Percentiles rank a stretch among this genome's conserved stretches.
phyloP scores from a whole-genome alignment of 2,113 vertebrate species.

The Triplophysa tibetana region DNA sequence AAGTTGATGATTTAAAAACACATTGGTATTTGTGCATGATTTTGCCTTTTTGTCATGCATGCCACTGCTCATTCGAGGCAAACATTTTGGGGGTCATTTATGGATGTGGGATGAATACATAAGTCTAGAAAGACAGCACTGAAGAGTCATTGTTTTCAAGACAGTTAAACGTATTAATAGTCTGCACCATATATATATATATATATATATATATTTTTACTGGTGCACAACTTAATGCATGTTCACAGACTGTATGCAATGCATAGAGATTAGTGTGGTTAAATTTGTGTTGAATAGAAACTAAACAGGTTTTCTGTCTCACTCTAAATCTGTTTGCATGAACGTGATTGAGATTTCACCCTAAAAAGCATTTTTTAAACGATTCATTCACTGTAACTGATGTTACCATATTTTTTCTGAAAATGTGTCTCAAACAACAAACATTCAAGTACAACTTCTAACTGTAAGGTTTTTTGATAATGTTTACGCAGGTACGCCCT shows the following conservation, averaged over 20 bases:
- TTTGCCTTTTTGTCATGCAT: conserved; percentile 18
- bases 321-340: neutral
- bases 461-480: conserved; percentile 31
- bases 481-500: conserved; percentile 84
- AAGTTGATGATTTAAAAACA: conserved; percentile 14
- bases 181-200: neutral
- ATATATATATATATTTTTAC: neutral
- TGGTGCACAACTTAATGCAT: conserved; percentile 6
- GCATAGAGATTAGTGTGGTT: neutral
- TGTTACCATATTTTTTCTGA: no score
- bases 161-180: neutral
- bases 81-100: neutral
- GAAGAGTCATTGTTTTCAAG: neutral
- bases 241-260: conserved; percentile 24
- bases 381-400: no score
- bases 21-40: neutral
- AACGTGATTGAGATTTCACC: neutral
- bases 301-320: neutral
- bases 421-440: neutral
- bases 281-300: neutral
- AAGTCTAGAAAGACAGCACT: neutral
- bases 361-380: neutral
- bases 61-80: conserved; percentile 1
- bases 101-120: neutral
- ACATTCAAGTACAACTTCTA: neutral